phyloP scores from a whole-genome alignment of 2,113 vertebrate species.

The Bufo bufo region DNA sequence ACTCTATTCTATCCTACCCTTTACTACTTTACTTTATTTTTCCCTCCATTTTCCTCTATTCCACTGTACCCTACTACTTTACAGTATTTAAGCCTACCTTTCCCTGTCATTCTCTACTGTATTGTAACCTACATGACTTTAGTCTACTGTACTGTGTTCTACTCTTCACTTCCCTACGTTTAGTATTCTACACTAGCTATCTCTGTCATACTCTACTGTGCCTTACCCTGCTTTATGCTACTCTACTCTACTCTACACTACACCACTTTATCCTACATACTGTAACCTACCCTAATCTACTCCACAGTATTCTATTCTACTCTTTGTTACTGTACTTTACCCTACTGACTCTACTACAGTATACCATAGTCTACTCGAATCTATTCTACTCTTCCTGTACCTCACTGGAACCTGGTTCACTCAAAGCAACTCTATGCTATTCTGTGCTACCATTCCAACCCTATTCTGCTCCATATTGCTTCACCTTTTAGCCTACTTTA shows the following conservation, averaged over 20 bases:
- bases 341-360: background rate
- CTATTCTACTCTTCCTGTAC: too few species aligned
- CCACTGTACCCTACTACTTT: background rate
- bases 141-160: background rate
- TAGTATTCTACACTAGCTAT: background rate
- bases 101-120: background rate
- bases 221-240: background rate
- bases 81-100: background rate
- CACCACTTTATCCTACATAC: background rate
- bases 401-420: background rate
- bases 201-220: too few species aligned
- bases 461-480: too few species aligned
- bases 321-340: too few species aligned
- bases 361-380: background rate
- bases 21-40: background rate
- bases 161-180: background rate
- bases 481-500: too few species aligned
- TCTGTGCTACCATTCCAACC: background rate
- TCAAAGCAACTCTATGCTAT: background rate
- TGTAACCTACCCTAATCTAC: background rate
- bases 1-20: background rate
- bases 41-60: too few species aligned
- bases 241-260: background rate
- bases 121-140: background rate
- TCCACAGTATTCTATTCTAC: background rate